phyloP scores from a whole-genome alignment of 2,888 invertebrate species.

The Arge pagana region DNA sequence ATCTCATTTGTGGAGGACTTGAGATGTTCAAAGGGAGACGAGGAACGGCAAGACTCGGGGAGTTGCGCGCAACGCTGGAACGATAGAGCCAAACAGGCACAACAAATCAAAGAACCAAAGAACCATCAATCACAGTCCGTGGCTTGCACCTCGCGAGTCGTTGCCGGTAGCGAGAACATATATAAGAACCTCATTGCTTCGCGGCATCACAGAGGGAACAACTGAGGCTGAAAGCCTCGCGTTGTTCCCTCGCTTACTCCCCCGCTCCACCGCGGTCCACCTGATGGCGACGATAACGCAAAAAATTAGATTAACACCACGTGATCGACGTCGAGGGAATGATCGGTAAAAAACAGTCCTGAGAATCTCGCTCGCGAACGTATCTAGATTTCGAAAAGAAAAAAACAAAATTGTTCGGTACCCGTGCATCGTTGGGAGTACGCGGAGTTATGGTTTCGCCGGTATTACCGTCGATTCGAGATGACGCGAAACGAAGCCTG shows the following conservation, averaged over 20 bases:
- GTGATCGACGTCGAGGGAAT: too few species aligned
- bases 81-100: conserved; percentile 33
- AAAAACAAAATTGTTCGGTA: too few species aligned
- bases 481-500: too few species aligned
- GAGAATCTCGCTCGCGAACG: neutral
- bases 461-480: too few species aligned
- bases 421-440: too few species aligned
- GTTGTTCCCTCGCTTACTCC: neutral
- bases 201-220: conserved; percentile 38
- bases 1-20: conserved; percentile 22
- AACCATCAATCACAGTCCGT: conserved; percentile 55
- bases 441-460: too few species aligned
- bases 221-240: conserved; percentile 19
- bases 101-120: conserved; percentile 42
- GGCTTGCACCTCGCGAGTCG: conserved; percentile 45
- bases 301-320: conserved; percentile 16
- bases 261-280: neutral
- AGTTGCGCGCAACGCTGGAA: conserved; percentile 21
- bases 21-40: conserved; percentile 22
- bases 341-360: neutral
- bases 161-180: conserved; percentile 53
- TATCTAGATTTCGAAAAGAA: too few species aligned
- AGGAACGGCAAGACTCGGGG: conserved; percentile 22
- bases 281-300: too few species aligned
- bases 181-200: conserved; percentile 42